Base-by-base conservation (phyloP, 2,797 vertebrate species). In the Micropoecilia bifurca region DNA sequence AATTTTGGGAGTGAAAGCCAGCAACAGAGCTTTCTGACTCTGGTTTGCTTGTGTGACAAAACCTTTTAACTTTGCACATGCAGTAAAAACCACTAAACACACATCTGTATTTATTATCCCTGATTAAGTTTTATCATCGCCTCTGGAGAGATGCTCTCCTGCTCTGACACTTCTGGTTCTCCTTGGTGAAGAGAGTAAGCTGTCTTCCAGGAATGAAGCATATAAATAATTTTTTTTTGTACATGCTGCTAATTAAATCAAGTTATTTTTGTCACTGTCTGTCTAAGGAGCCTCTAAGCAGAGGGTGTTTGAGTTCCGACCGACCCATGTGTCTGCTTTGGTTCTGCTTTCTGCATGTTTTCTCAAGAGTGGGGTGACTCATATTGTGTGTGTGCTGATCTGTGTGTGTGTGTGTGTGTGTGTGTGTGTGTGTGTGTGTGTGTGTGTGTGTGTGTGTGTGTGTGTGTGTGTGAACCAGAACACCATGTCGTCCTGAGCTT, bases 401-500 rank as follows among this genome's bases (percentile, higher is more conserved):
- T 88, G 71, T 87, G 85, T 85, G 76, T 79, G 69, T 82, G 76
- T 79, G 69, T 77, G 57, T 79, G 77, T 82, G 76, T 79, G 69
- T 77, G 57, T 79, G 77, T 82, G 76, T 79, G 69, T 75, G 74
- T 90, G 74, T 87, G 85, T 83, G 75, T 79, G 69, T 88, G 71
- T 87, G 85, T 85, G 76, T 79, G 69, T 85, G 76, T 79, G 69
- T 75, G 74, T 90, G 74, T 87, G 84, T 82, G 75, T 78, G 69
- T 87, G 71, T 86, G 85, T 82, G 76, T 79, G 69, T 77, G 57
- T 79, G 77, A 85, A 90, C 45, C 80, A 84, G 81, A 91, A 80
- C 90, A 91, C 90, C 91, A 71, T 85, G 87, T 71, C 87, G 84
- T 90, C 90, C 90, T 74, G 85, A 90, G 90, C 89, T 94, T 91